Conservation (phyloP, 2,888 invertebrate genomes). For the Nemotelus pantherinus region DNA sequence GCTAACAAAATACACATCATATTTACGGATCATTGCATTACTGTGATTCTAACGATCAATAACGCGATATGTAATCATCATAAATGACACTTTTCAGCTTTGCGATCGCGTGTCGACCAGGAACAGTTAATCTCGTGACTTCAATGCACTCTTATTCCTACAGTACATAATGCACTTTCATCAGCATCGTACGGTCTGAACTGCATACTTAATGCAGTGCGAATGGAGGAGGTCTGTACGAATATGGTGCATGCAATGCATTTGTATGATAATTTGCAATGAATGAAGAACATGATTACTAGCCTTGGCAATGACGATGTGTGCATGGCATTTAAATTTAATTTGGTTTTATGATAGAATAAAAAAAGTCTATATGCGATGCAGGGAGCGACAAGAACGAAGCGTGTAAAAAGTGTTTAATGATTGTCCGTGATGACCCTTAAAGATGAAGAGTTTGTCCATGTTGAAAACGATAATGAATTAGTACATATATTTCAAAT, state of each 20-base stretch:
- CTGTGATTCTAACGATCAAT: too few relatives aligned
- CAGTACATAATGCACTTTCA: too few relatives aligned
- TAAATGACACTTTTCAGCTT: slow-evolving; percentile 16
- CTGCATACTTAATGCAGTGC: too few relatives aligned
- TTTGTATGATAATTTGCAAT: slow-evolving; percentile 10
- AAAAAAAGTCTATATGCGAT: too few relatives aligned
- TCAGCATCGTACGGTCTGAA: too few relatives aligned
- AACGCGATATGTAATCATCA: background rate
- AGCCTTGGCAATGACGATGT: background rate
- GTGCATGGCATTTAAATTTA: too few relatives aligned
- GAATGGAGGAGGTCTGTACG: too few relatives aligned
- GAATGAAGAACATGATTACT: slow-evolving; percentile 7
- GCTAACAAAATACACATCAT: too few relatives aligned
- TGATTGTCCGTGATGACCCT: background rate
- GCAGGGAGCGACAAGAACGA: background rate
- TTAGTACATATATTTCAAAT: too few relatives aligned
- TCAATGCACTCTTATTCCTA: background rate
- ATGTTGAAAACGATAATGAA: background rate
- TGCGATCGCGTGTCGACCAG: background rate
- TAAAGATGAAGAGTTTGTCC: background rate
- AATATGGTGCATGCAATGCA: too few relatives aligned
- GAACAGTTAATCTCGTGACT: background rate
- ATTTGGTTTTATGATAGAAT: too few relatives aligned
- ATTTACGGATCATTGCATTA: too few relatives aligned
- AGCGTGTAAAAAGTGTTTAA: slow-evolving; percentile 10